Conservation (phyloP, 2,113 vertebrate species). For the Prunella himalayana region DNA sequence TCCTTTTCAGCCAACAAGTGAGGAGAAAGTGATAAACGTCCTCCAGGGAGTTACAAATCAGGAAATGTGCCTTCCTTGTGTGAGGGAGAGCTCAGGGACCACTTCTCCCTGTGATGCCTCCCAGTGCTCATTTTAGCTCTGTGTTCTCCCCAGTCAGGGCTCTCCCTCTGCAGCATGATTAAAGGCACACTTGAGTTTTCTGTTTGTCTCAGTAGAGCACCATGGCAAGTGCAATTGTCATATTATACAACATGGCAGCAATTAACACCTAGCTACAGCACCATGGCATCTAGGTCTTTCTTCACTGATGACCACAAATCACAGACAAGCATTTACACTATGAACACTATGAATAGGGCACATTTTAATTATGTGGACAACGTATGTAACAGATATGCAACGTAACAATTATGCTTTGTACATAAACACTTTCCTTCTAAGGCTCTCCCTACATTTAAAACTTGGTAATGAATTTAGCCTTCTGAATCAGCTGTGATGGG, state of each 20-base stretch:
- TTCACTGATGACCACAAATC: neutral
- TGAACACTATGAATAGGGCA: neutral
- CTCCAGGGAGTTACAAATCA: neutral
- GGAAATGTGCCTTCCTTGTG: neutral
- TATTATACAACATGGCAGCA: neutral
- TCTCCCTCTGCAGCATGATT: neutral
- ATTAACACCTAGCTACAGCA: neutral
- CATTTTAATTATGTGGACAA: neutral
- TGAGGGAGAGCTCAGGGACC: neutral
- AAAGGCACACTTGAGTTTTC: neutral
- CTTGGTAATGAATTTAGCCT: neutral
- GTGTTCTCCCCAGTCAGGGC: neutral
- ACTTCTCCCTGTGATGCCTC: neutral
- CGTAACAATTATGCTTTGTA: neutral
- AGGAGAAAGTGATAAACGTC: neutral
- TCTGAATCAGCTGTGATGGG: neutral
- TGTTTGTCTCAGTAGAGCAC: neutral
- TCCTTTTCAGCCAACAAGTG: neutral
- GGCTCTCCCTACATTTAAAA: neutral
- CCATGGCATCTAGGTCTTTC: neutral
- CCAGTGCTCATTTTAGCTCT: neutral
- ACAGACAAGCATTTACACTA: neutral
- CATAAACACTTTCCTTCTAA: neutral
- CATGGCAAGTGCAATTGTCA: neutral
- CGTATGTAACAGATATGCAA: neutral